Conservation (phyloP, 2,797 vertebrate genomes). For the Pyrrhura leucotis region DNA sequence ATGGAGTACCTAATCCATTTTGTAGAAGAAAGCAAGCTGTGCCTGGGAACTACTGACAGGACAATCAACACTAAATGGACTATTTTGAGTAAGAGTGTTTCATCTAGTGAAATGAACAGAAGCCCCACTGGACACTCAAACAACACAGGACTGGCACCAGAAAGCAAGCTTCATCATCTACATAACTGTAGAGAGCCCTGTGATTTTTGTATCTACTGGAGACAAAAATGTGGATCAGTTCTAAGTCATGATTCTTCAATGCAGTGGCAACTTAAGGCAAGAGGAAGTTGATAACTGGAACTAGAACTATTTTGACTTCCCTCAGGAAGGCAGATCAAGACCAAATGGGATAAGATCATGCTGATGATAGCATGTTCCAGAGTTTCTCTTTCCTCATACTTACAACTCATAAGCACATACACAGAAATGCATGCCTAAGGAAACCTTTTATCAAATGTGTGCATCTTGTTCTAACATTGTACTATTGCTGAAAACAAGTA, state of each 20-base stretch:
- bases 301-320: background rate
- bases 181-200: background rate
- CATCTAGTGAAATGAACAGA: background rate
- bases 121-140: background rate
- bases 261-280: background rate
- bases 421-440: background rate
- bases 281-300: background rate
- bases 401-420: background rate
- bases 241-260: background rate
- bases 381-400: background rate
- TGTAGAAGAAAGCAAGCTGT: background rate
- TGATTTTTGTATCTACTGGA: background rate
- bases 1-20: background rate
- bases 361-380: background rate
- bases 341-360: background rate
- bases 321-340: background rate
- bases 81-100: background rate
- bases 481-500: background rate
- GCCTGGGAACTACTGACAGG: background rate
- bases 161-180: background rate
- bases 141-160: background rate
- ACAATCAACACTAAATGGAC: background rate
- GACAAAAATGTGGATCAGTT: accelerated
- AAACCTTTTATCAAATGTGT: background rate
- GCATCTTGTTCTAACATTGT: background rate